Conservation (phyloP, 2,888 invertebrate genomes). For the Loripinus fragilis region DNA sequence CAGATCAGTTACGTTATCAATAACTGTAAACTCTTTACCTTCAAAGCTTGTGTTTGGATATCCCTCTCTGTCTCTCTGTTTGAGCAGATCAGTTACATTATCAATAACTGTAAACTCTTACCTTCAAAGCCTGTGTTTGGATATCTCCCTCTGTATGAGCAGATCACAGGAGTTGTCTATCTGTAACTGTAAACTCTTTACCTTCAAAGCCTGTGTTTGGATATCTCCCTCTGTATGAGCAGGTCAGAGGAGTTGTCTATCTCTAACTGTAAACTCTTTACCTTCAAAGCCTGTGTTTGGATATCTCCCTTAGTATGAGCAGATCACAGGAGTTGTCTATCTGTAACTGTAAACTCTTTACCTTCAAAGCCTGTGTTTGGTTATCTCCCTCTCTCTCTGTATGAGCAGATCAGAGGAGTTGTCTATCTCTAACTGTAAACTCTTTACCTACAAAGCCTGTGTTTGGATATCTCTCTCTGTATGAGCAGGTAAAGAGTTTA, state of each 20-base stretch:
- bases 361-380: conserved; percentile 63
- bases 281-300: conserved; percentile 63
- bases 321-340: conserved; percentile 64
- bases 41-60: no score
- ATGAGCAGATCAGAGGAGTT: conserved; percentile 61
- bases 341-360: conserved; percentile 63
- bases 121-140: conserved; percentile 63
- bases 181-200: conserved; percentile 63
- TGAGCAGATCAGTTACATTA: conserved; percentile 61
- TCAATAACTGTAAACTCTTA: no score
- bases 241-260: conserved; percentile 64
- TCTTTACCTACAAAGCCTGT: conserved; percentile 55
- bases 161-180: conserved; percentile 64
- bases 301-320: conserved; percentile 65
- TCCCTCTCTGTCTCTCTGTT: conserved; percentile 66
- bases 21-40: conserved; percentile 65
- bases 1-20: conserved; percentile 64
- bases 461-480: conserved; percentile 60
- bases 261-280: conserved; percentile 63
- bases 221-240: conserved; percentile 65
- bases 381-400: conserved; percentile 63
- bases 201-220: conserved; percentile 63
- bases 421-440: conserved; percentile 66
- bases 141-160: conserved; percentile 65
- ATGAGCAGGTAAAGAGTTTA: no score